Percentiles rank a stretch among this genome's conserved stretches.
These are phyloP conservation scores for Eristalis pertinax DNA, from an alignment of 2,888 invertebrate genomes.

Conservation along the genomic window DNA sequence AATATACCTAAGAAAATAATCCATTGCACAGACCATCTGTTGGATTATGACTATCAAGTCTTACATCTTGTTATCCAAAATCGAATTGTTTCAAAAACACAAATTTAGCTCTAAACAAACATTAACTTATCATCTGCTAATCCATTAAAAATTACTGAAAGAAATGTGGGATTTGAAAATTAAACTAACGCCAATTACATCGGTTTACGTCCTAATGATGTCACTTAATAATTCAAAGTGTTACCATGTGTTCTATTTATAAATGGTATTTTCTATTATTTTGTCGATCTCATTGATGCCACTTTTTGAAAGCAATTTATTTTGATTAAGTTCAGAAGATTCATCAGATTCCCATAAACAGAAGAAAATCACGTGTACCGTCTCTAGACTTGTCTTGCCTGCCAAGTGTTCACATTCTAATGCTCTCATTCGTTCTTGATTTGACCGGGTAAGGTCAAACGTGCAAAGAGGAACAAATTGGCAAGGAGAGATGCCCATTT, in stretches of 20 bases:
- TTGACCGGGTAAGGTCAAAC: background rate
- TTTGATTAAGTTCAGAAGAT: background rate
- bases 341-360: background rate
- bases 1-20: no score
- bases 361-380: background rate
- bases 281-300: background rate
- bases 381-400: background rate
- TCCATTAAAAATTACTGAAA: no score
- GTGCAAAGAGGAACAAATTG: no score
- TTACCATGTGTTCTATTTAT: background rate
- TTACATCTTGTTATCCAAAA: no score
- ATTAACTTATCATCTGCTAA: no score
- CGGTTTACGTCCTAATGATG: background rate
- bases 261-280: background rate
- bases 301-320: background rate
- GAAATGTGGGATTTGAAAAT: background rate
- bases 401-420: slow-evolving; percentile 4
- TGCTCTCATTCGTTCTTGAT: background rate
- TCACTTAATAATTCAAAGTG: slow-evolving; percentile 5
- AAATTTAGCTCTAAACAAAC: background rate
- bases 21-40: no score
- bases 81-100: no score
- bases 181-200: background rate
- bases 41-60: no score
- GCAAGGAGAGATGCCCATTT: background rate